A percentile compares a stretch with the other conserved stretches of the same genome.
Evolutionary conservation across 1,140 invertebrate genomes (phyloP).

Genomic region (Drosophila arawakana): DNA sequence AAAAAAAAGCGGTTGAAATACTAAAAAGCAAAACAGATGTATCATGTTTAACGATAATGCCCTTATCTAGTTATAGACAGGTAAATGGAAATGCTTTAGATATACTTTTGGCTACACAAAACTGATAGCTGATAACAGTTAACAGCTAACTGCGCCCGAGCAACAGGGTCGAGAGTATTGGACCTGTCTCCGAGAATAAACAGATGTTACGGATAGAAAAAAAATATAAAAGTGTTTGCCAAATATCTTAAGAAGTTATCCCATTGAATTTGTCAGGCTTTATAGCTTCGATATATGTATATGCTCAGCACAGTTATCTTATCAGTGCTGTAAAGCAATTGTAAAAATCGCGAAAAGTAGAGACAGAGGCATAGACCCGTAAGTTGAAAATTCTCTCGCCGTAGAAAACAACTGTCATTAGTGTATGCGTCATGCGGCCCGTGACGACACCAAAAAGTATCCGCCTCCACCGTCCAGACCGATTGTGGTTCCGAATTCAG

Average conservation of each 20-base stretch:
- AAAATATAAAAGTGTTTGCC: background rate
- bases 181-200: background rate
- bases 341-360: constrained; percentile 30
- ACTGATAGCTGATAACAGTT: constrained; percentile 8
- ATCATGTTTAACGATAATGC: constrained; percentile 70
- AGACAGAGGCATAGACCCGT: constrained; percentile 1
- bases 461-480: background rate
- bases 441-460: constrained; percentile 39
- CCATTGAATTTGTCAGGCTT: background rate
- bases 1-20: constrained; percentile 7
- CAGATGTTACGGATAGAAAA: constrained; percentile 5
- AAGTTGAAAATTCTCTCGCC: constrained; percentile 24
- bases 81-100: constrained; percentile 41
- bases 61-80: constrained; percentile 68
- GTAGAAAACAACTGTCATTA: constrained; percentile 26
- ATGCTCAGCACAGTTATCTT: constrained; percentile 34
- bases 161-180: constrained; percentile 13
- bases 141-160: constrained; percentile 7
- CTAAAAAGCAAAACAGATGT: constrained; percentile 61
- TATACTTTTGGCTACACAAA: background rate
- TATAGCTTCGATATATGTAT: constrained; percentile 5
- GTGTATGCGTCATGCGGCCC: constrained; percentile 34
- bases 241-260: constrained; percentile 2
- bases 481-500: constrained; percentile 3
- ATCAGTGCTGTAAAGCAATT: constrained; percentile 54